Percentiles rank a stretch among this genome's conserved stretches.
phyloP scores from a whole-genome alignment of 2,888 invertebrate genomes.

The Gordius sp. region DNA sequence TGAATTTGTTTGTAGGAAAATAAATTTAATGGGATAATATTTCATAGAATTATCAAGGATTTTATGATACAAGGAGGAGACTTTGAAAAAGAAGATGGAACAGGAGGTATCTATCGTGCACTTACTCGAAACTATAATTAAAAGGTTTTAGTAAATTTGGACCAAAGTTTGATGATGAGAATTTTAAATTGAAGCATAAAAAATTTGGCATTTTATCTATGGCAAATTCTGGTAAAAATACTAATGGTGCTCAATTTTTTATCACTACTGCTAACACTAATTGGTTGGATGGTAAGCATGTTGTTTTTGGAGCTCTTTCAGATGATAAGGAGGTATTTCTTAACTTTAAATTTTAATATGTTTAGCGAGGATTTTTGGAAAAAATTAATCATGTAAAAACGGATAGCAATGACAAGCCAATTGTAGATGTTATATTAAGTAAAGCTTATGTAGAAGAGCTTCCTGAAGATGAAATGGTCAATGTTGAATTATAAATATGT shows the following conservation, averaged over 20 bases:
- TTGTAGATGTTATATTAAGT: no score
- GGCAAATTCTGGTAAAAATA: slow-evolving; percentile 12
- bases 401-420: no score
- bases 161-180: slow-evolving; percentile 4
- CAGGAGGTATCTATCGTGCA: slow-evolving; percentile 11
- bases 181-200: slow-evolving; percentile 6
- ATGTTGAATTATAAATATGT: no score
- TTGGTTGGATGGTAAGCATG: slow-evolving; percentile 13
- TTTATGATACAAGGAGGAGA: slow-evolving; percentile 16
- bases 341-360: not conserved
- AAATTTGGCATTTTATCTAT: not conserved
- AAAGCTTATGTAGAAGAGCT: no score
- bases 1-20: not conserved
- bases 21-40: not conserved
- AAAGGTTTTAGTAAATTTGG: no score
- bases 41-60: slow-evolving; percentile 14
- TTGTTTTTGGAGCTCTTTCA: slow-evolving; percentile 1
- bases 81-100: slow-evolving; percentile 9
- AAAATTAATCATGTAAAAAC: no score
- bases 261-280: not conserved
- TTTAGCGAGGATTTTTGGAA: no score
- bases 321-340: not conserved
- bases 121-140: no score
- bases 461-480: no score
- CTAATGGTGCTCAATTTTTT: slow-evolving; percentile 15